These are phyloP conservation scores for Acanthurus leucopareius DNA, from an alignment of 2,797 vertebrate species.

Conservation along the genomic window DNA sequence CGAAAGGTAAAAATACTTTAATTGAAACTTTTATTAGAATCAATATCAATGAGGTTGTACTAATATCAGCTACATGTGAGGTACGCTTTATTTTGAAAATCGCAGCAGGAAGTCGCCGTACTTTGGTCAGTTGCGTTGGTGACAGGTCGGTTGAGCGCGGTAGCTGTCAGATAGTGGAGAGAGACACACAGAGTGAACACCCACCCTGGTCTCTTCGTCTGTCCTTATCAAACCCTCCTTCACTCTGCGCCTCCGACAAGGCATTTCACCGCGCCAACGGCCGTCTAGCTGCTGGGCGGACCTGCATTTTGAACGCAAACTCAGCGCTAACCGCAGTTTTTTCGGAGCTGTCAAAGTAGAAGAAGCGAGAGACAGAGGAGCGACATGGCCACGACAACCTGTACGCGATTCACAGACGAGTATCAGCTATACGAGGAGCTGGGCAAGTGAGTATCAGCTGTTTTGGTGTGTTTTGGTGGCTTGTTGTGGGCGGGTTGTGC, in stretches of 20 bases:
- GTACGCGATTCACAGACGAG: conserved; percentile 98
- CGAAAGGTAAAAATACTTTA: too few species aligned
- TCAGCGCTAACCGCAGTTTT: background rate
- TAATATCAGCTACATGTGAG: background rate
- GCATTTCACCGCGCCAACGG: conserved; percentile 53
- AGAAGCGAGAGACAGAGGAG: conserved; percentile 53
- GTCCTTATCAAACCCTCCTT: conserved; percentile 41
- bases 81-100: conserved; percentile 62
- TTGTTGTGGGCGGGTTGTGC: background rate
- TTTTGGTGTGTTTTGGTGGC: background rate
- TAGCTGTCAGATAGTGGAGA: conserved; percentile 54
- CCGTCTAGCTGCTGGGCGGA: conserved; percentile 69
- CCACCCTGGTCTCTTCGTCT: conserved; percentile 33
- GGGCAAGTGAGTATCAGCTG: conserved; percentile 90
- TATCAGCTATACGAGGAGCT: conserved; percentile 99
- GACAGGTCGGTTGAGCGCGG: conserved; percentile 13
- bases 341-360: conserved; percentile 47
- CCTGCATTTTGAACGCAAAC: background rate
- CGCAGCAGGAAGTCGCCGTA: background rate
- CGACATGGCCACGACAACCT: conserved; percentile 96
- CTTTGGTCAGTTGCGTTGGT: background rate
- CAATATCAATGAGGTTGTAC: too few species aligned
- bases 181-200: conserved; percentile 27
- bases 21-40: too few species aligned
- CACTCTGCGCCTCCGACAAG: conserved; percentile 40